phyloP scores from a whole-genome alignment of 2,797 vertebrate species.

The Phyllotis vaccarum region DNA sequence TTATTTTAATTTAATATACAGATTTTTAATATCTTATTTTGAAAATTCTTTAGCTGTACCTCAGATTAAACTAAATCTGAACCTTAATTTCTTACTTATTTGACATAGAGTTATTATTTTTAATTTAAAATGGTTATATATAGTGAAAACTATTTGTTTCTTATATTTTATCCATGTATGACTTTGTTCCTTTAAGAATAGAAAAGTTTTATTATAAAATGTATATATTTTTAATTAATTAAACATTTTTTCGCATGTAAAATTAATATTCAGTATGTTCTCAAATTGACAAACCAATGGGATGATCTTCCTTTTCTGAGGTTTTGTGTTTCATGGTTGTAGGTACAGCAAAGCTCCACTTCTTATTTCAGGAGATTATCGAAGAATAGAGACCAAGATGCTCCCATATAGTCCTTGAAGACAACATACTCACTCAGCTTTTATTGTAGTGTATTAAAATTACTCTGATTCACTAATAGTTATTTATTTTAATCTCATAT shows the following conservation, averaged over 20 bases:
- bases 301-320: neutral
- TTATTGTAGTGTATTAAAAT: neutral
- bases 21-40: neutral
- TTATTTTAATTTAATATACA: neutral
- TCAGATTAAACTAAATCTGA: neutral
- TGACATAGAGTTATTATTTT: neutral
- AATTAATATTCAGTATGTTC: neutral
- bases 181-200: neutral
- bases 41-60: neutral
- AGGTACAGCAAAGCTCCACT: neutral
- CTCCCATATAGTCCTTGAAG: neutral
- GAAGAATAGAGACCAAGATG: too few relatives aligned
- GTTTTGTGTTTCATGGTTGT: neutral
- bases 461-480: neutral
- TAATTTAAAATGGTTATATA: neutral
- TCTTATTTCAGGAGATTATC: neutral
- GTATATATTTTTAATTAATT: neutral
- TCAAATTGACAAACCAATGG: neutral
- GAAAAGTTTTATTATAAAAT: neutral
- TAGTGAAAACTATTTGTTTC: neutral
- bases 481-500: neutral
- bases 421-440: neutral
- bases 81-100: neutral
- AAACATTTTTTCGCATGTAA: neutral
- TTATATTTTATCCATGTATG: neutral